A percentile compares a stretch with the other conserved stretches of the same genome.
Conservation (phyloP, 2,797 vertebrate genomes). For the Odontamblyopus lacepedii region DNA sequence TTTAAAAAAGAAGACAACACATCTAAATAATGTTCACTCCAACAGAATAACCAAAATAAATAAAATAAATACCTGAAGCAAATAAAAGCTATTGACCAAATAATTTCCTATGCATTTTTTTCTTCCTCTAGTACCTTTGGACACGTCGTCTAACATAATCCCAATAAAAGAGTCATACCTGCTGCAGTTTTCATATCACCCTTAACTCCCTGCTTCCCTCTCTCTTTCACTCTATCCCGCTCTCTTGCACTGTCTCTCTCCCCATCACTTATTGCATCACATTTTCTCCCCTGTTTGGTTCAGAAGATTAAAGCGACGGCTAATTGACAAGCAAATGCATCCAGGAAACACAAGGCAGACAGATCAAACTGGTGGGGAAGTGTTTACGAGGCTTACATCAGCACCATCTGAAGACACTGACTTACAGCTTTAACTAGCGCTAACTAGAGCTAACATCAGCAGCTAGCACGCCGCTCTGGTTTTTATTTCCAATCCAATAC, state of each 20-base stretch:
- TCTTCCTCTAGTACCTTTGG: slow-evolving; percentile 12
- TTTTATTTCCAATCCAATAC: no score
- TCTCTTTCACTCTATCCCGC: background rate
- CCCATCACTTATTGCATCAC: slow-evolving; percentile 75
- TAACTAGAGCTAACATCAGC: background rate
- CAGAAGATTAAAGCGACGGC: slow-evolving; percentile 75
- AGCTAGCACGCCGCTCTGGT: background rate
- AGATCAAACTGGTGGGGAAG: slow-evolving; percentile 67
- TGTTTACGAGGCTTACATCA: slow-evolving; percentile 74
- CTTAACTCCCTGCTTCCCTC: no score
- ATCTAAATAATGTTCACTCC: no score
- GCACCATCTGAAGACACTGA: slow-evolving; percentile 44
- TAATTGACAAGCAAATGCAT: slow-evolving; percentile 74
- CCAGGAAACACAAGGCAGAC: slow-evolving; percentile 63
- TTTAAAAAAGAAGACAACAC: no score
- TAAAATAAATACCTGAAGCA: no score
- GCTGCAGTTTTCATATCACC: slow-evolving; percentile 40
- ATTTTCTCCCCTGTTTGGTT: slow-evolving; percentile 43
- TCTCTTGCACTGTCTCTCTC: slow-evolving; percentile 33
- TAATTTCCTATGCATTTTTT: background rate
- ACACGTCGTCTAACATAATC: slow-evolving; percentile 37
- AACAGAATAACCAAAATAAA: no score
- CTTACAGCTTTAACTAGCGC: background rate
- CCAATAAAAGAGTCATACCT: slow-evolving; percentile 32
- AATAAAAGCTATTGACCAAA: no score